Conservation (phyloP, 2,888 invertebrate species). For the Onthophagus sagittarius region DNA sequence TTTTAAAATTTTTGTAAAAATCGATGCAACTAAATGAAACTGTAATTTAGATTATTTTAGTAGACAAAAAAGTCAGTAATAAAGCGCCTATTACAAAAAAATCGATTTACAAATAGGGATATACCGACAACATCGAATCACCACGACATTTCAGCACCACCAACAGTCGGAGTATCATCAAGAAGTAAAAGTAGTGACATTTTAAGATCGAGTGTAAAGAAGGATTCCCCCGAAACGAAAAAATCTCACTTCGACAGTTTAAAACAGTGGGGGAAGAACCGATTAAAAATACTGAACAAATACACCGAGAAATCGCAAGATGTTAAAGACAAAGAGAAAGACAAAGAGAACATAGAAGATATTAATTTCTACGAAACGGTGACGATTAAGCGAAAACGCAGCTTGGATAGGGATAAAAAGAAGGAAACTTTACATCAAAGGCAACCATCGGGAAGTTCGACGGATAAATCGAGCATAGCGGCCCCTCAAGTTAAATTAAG, state of each 20-base stretch:
- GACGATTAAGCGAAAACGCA: constrained; percentile 59
- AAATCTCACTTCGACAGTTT: constrained; percentile 74
- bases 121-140: constrained; percentile 30
- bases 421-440: constrained; percentile 69
- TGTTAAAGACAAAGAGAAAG: constrained; percentile 25
- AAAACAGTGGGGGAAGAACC: constrained; percentile 81
- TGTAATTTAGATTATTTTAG: neutral
- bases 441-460: constrained; percentile 64
- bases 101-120: constrained; percentile 20
- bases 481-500: constrained; percentile 59
- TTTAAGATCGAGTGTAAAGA: constrained; percentile 57
- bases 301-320: constrained; percentile 55
- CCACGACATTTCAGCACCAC: constrained; percentile 22
- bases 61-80: neutral
- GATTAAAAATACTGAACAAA: constrained; percentile 70
- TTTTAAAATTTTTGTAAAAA: no score
- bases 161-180: constrained; percentile 49
- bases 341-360: constrained; percentile 59
- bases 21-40: neutral
- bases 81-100: neutral
- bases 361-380: constrained; percentile 65
- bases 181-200: constrained; percentile 75
- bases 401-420: constrained; percentile 44
- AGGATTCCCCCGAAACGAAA: constrained; percentile 60
- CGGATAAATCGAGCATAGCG: constrained; percentile 62